Evolutionary conservation across 2,797 vertebrate genomes (phyloP).

Genomic region (Helicolenus hilgendorfi): DNA sequence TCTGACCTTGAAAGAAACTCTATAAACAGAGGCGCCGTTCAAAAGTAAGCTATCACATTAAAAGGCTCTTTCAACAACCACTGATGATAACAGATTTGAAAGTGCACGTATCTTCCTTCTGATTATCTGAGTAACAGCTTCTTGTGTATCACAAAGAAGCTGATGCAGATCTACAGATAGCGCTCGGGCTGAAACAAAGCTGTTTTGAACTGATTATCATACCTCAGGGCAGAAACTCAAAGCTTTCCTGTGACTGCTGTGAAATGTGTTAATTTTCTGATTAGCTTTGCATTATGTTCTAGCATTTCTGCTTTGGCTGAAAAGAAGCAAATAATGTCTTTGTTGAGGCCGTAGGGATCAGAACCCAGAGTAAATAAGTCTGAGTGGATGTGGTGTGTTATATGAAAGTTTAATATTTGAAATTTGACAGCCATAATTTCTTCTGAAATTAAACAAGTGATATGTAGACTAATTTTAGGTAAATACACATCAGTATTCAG

Average conservation of each 20-base stretch:
- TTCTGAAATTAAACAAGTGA: not conserved
- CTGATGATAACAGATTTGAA: not conserved
- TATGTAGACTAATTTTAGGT: not conserved
- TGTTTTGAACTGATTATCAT: not conserved
- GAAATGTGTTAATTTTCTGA: slow-evolving; percentile 12
- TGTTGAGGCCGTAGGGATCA: not conserved
- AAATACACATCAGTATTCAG: not conserved
- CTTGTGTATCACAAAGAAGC: not conserved
- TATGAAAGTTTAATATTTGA: not conserved
- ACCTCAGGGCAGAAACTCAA: not conserved
- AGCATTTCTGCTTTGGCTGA: not conserved
- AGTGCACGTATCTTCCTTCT: not conserved
- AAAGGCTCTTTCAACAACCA: not conserved
- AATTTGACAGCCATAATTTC: not conserved
- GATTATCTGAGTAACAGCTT: not conserved
- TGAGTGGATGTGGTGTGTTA: not conserved
- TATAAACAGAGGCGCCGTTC: not conserved
- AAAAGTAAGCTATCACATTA: not conserved
- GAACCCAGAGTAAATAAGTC: not conserved
- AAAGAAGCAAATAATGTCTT: not conserved
- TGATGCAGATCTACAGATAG: slow-evolving; percentile 7
- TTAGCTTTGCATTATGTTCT: not conserved
- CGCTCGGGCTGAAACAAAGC: not conserved
- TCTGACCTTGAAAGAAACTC: slow-evolving; percentile 53
- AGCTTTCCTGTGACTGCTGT: not conserved